Conservation (phyloP, 2,113 vertebrate genomes). For the Xenopus laevis region DNA sequence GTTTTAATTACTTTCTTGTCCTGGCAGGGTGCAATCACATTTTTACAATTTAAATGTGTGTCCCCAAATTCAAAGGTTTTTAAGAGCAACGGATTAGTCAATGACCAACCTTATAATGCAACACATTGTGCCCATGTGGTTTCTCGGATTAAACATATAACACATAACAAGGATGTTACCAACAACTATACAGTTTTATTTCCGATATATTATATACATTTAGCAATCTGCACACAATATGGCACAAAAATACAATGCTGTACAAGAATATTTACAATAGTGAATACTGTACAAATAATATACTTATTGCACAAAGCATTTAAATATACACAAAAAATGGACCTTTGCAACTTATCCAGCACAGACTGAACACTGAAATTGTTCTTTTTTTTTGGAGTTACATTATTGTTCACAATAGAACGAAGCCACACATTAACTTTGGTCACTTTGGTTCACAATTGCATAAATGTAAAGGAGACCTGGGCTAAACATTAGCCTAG, state of each 20-base stretch:
- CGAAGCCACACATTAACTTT: slow-evolving; percentile 39
- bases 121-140: too few species aligned
- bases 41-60: too few species aligned
- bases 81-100: too few species aligned
- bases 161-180: background rate
- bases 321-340: slow-evolving; percentile 30
- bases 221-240: slow-evolving; percentile 30
- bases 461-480: slow-evolving; percentile 15
- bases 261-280: slow-evolving; percentile 34
- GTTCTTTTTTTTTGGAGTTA: slow-evolving; percentile 2
- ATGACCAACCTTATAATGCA: too few species aligned
- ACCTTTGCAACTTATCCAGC: slow-evolving; percentile 19
- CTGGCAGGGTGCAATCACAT: too few species aligned
- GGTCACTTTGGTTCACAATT: background rate
- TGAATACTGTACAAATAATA: slow-evolving; percentile 38
- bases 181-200: slow-evolving; percentile 33
- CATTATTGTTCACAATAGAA: slow-evolving; percentile 26
- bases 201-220: slow-evolving; percentile 23
- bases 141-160: too few species aligned
- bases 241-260: slow-evolving; percentile 29
- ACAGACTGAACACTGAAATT: slow-evolving; percentile 16
- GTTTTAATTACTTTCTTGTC: too few species aligned
- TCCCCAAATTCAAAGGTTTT: too few species aligned
- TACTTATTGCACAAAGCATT: slow-evolving; percentile 35
- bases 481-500: slow-evolving; percentile 23